Evolutionary conservation across 2,888 invertebrate genomes (phyloP), one percentile per base, ranked within the genome.

Genomic region (Thymelicus acteon): DNA sequence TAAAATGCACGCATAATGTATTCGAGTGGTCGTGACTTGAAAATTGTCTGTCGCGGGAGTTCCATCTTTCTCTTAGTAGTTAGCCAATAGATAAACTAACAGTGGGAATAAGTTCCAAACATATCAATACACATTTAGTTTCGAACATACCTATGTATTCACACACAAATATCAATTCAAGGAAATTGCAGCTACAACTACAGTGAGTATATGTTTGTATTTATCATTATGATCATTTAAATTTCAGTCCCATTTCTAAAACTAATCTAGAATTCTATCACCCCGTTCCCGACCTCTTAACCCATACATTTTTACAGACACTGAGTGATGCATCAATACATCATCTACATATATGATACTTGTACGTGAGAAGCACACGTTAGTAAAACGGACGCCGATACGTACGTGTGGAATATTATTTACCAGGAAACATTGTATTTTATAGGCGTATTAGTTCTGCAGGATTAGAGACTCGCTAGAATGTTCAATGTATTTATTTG

Each of bases 251-350:
- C 8, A 44, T 44, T 44, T 12, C 12, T 12, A 44, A 12, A 44
- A 12, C 44, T 12, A 44, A 44, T 44, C 44, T 44, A 44, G 4
- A 44, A 44, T 44, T 44, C 44, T 44, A 44, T 44, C 44, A 44
- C 12, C 44, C 12, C 8, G 44, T 12, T 73, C 72, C 44, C 73
- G 75, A 78, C 77, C 80, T 79, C 64, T 79, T 73, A 80, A 79
- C 79, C 71, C 39, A 54, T 60, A 73, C 57, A 73, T 72, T 75
- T 74, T 75, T 73, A 74, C 67, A 58, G 76, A 80, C 85, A 81
- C 80, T 84, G 87, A 85, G 82, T 84, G 86, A 87, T 87, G 80
- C 76, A 76, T 82, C 80, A 81, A 75, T 75, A 75, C 70, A 72
- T 77, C 76, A 74, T 74, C 75, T 71, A 70, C 65, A 65, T 57